Percentiles rank a stretch among this genome's conserved stretches.
phyloP scores from a whole-genome alignment of 2,113 vertebrate species.

The Eleginops maclovinus region DNA sequence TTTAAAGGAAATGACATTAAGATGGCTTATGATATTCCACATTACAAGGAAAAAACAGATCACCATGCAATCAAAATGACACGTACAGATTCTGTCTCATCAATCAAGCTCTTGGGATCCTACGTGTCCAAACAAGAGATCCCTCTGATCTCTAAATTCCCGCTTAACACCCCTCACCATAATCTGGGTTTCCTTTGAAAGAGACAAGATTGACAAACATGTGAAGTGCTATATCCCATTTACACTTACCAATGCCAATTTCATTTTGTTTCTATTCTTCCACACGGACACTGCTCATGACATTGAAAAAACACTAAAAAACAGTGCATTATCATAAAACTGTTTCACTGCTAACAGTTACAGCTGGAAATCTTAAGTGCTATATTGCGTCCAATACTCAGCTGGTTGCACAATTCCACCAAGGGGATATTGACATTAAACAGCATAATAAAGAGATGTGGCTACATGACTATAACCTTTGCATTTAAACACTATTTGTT shows the following conservation, averaged over 20 bases:
- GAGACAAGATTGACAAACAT: not conserved
- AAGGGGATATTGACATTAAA: conserved; percentile 26
- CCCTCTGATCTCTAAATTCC: not conserved
- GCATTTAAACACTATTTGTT: conserved; percentile 41
- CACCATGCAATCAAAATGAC: not conserved
- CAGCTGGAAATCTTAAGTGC: conserved; percentile 1
- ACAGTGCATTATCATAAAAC: conserved; percentile 3
- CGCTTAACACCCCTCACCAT: not conserved
- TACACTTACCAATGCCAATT: not conserved
- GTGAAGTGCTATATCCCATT: not conserved
- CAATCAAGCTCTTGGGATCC: not conserved
- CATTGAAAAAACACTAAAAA: not conserved
- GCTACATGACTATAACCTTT: conserved; percentile 32
- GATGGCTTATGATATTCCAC: not conserved
- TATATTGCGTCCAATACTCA: conserved; percentile 13
- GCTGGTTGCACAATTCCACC: not conserved
- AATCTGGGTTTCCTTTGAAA: not conserved
- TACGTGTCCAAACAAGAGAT: not conserved
- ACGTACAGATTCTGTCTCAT: not conserved
- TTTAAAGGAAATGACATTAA: not conserved
- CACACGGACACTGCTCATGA: not conserved
- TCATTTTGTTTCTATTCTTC: not conserved
- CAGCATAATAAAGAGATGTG: conserved; percentile 30
- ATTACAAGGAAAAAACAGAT: not conserved
- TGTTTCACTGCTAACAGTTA: not conserved